Evolutionary conservation across 2,113 vertebrate species (phyloP), one percentile per base, ranked within the genome.

Genomic region (Ginglymostoma cirratum): DNA sequence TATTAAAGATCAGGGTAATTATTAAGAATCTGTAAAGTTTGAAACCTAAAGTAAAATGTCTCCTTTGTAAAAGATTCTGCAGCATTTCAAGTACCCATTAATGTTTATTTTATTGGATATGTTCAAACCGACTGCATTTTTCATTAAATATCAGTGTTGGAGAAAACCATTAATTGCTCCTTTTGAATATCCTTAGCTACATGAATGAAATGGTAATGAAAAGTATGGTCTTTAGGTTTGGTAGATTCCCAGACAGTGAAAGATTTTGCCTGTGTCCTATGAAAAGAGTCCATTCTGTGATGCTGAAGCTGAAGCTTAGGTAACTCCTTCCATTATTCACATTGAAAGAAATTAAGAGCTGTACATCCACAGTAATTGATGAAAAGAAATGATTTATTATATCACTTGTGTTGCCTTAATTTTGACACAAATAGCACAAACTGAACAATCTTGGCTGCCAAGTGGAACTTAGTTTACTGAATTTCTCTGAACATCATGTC

Each of bases 321-420:
- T 45, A 69, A 48, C 94, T 95, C 94, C 94, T 95, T 95, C 94
- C 94, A 72, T 95, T 45, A 72, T 42, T 48, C 66, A 48, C 94
- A 76, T 42, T 95, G 94, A 76, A 52, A 52, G 69, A 94, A 72
- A 48, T 94, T 70, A 67, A 93, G 66, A 52, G 69, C 72, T 76
- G 67, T 52, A 42, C 97, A 99, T 99, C 98, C 98, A 99, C 98
- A 99, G 98, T 98, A 97, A 97, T 97, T 97, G 96, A 96, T 95
- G 96, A 97, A 97, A 97, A 97, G 97, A 97, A 97, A 97, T 97
- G 97, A 96, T 96, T 70, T 96, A 97, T 97, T 48, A 97, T 98
- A 98, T 98, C 98, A 98, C 98, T 99, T 99, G 97, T 96, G 97
- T 99, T 99, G 99, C 99, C 98, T 99, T 99, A 99, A 98, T 97